phyloP scores from a whole-genome alignment of 2,113 vertebrate species.

The Vulpes ferrilata region DNA sequence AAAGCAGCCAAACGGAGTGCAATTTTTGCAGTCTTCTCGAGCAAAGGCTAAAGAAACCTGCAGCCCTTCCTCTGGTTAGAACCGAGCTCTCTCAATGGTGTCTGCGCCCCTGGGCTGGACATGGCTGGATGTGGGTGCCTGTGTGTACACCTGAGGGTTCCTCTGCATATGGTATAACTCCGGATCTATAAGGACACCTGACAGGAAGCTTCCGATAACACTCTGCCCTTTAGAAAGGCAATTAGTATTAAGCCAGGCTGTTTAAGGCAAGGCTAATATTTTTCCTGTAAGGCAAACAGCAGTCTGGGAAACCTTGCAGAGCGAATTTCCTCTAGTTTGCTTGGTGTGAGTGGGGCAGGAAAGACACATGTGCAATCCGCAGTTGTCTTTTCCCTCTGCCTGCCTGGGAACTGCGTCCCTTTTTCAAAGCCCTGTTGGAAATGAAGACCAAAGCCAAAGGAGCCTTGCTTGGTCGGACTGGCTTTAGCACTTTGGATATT shows the following conservation, averaged over 20 bases:
- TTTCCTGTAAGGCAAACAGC: background rate
- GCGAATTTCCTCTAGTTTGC: background rate
- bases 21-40: background rate
- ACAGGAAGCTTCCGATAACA: background rate
- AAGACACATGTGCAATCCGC: background rate
- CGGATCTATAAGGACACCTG: background rate
- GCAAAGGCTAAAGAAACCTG: background rate
- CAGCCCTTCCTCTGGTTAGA: background rate
- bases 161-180: background rate
- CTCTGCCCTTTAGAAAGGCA: background rate
- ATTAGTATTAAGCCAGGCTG: background rate
- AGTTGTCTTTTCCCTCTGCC: background rate
- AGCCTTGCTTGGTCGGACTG: background rate
- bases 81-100: background rate
- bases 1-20: background rate
- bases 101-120: background rate
- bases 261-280: background rate
- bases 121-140: background rate
- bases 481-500: background rate
- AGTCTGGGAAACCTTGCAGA: background rate
- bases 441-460: background rate
- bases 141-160: background rate
- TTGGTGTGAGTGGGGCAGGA: background rate
- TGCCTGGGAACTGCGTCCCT: background rate
- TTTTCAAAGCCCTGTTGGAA: background rate